These are phyloP conservation scores for Tuta absoluta DNA, from an alignment of 2,888 invertebrate genomes.

Conservation along the genomic window DNA sequence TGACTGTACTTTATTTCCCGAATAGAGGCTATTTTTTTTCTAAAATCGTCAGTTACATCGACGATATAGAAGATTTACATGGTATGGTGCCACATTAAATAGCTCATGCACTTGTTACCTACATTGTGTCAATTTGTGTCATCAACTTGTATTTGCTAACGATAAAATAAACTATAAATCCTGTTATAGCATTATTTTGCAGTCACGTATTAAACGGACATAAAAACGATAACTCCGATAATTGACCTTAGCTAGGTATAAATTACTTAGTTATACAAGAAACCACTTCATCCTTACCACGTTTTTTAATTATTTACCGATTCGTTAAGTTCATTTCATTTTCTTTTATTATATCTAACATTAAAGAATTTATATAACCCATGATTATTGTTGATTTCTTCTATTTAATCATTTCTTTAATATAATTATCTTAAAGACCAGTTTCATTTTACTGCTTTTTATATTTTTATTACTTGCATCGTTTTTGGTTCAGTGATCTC, in stretches of 20 bases:
- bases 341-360: slow-evolving; percentile 19
- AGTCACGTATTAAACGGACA: not conserved
- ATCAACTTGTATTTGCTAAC: not conserved
- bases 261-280: not conserved
- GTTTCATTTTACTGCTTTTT: not conserved
- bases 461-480: not conserved
- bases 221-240: not conserved
- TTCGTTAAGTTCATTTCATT: slow-evolving; percentile 1
- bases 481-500: slow-evolving; percentile 27
- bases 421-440: not conserved
- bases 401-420: slow-evolving; percentile 5
- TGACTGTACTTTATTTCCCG: too few relatives aligned
- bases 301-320: slow-evolving; percentile 4
- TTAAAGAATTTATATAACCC: not conserved
- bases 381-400: not conserved
- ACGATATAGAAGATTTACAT: too few relatives aligned
- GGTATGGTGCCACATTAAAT: too few relatives aligned
- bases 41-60: too few relatives aligned
- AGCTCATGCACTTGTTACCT: not conserved
- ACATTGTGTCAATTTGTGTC: not conserved
- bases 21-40: too few relatives aligned
- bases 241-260: not conserved
- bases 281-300: not conserved
- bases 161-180: not conserved
- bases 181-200: not conserved